Conservation (phyloP, 2,797 vertebrate species). For the Mus minutoides region DNA sequence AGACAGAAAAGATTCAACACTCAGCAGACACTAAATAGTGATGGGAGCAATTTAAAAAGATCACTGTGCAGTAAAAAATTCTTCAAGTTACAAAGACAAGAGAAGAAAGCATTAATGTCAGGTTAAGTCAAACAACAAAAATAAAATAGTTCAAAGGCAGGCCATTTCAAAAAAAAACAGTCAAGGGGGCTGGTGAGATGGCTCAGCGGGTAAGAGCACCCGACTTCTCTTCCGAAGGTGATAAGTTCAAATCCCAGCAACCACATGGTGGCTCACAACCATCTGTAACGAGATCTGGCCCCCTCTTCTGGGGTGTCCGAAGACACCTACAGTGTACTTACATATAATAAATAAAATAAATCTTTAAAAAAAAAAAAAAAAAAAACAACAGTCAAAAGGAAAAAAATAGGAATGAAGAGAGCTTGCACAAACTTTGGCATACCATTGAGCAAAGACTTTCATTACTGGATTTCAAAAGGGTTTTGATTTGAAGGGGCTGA, state of each 20-base stretch:
- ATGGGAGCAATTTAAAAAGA: not conserved
- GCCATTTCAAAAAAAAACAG: not conserved
- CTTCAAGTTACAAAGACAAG: not conserved
- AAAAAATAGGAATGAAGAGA: not conserved
- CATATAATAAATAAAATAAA: too few species aligned
- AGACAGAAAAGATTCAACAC: not conserved
- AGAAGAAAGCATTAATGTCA: not conserved
- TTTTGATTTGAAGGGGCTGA: not conserved
- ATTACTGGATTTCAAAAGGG: not conserved
- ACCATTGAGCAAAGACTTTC: not conserved
- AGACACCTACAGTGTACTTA: too few species aligned
- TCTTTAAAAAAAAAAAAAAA: not conserved
- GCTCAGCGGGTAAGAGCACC: too few species aligned
- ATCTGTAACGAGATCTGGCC: too few species aligned
- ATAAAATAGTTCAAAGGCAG: not conserved
- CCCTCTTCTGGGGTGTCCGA: too few species aligned
- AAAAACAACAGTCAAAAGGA: too few species aligned
- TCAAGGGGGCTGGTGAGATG: too few species aligned
- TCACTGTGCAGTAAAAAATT: not conserved
- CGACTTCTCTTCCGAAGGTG: too few species aligned
- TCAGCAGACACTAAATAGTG: not conserved
- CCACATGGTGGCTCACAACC: too few species aligned
- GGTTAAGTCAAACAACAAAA: not conserved
- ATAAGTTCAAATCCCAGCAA: too few species aligned
- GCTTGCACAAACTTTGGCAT: not conserved